These are phyloP conservation scores for Ennomos fuscantarius DNA, from an alignment of 2,888 invertebrate species.

Conservation along the genomic window DNA sequence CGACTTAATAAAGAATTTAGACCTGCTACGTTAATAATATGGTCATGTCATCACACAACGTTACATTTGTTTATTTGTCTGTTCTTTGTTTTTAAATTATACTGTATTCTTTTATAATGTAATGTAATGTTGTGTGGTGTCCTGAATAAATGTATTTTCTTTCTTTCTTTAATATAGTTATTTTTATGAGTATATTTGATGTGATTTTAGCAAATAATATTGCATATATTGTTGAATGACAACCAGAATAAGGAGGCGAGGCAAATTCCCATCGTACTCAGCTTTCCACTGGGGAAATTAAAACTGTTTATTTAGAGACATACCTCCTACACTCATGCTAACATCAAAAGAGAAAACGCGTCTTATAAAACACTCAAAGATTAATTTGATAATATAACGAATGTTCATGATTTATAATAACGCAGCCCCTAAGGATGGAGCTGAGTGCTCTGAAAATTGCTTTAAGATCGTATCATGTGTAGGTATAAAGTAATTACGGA, in stretches of 20 bases:
- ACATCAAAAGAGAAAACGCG: conserved; percentile 48
- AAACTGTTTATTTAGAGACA: conserved; percentile 64
- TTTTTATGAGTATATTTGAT: not conserved
- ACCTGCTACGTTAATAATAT: too few relatives aligned
- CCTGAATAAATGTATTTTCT: too few relatives aligned
- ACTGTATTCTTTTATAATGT: too few relatives aligned
- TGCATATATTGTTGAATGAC: conserved; percentile 54
- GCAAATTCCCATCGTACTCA: conserved; percentile 60
- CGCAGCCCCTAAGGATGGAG: conserved; percentile 22
- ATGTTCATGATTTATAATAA: conserved; percentile 37
- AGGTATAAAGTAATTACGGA: conserved; percentile 28
- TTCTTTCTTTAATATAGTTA: too few relatives aligned
- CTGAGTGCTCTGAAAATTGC: conserved; percentile 34
- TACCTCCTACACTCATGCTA: conserved; percentile 42
- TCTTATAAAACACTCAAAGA: conserved; percentile 35
- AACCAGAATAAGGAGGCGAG: conserved; percentile 62
- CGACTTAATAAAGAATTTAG: too few relatives aligned
- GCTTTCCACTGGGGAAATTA: conserved; percentile 65
- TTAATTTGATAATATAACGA: conserved; percentile 36
- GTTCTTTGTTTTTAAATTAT: too few relatives aligned
- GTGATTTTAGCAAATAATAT: not conserved
- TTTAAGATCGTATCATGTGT: conserved; percentile 34
- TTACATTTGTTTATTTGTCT: too few relatives aligned
- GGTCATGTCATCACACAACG: too few relatives aligned
- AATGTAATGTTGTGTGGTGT: too few relatives aligned